A percentile compares a stretch with the other conserved stretches of the same genome.
Conservation (phyloP, 2,113 vertebrate genomes). For the Verasper variegatus region DNA sequence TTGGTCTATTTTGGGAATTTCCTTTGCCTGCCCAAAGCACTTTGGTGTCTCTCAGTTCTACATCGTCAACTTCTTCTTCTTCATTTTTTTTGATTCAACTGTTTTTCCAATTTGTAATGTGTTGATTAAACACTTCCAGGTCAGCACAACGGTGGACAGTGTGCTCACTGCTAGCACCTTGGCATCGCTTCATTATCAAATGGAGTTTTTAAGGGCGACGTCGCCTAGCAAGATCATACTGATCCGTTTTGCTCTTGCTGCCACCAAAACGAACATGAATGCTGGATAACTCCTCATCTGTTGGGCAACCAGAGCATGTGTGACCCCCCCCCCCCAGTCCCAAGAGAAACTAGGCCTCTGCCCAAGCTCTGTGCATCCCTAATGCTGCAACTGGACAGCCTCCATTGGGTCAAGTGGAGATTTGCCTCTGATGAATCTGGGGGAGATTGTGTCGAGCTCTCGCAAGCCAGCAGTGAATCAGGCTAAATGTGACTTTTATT, state of each 20-base stretch:
- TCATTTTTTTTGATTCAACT: neutral
- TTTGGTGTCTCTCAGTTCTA: conserved; percentile 54
- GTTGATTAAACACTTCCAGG: conserved; percentile 9
- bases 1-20: conserved; percentile 70
- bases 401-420: conserved; percentile 79
- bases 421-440: conserved; percentile 73
- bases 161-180: neutral
- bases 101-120: conserved; percentile 12
- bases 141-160: neutral
- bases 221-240: neutral
- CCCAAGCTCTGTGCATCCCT: conserved; percentile 58
- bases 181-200: conserved; percentile 19
- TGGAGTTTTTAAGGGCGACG: conserved; percentile 4
- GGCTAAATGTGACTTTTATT: conserved; percentile 56
- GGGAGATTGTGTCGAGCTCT: conserved; percentile 60
- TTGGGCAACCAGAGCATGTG: conserved; percentile 21
- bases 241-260: neutral
- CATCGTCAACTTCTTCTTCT: conserved; percentile 16
- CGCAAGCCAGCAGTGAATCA: conserved; percentile 45
- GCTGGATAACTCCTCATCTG: conserved; percentile 52
- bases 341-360: conserved; percentile 68
- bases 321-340: conserved; percentile 43
- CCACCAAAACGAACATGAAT: conserved; percentile 35
- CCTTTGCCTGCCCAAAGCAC: conserved; percentile 53
- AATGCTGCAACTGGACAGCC: conserved; percentile 73